These are phyloP conservation scores for Drosophila ogumai DNA, from an alignment of 1,140 invertebrate genomes.

Conservation along the genomic window DNA sequence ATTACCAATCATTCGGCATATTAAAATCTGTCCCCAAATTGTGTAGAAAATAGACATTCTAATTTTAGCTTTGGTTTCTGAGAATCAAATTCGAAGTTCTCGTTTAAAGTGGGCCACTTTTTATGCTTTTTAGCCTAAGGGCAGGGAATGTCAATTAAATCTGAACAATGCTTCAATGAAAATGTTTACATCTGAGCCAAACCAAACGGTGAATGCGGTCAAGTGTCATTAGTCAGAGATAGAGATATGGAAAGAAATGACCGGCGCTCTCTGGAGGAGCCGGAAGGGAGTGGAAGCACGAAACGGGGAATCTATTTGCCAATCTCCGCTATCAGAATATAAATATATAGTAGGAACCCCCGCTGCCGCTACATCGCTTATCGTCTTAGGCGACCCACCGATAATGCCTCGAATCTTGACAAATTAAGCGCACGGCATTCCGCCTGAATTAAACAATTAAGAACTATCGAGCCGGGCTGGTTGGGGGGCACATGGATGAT, in stretches of 20 bases:
- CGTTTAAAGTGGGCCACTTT: slow-evolving; percentile 1
- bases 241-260: slow-evolving; percentile 26
- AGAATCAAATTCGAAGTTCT: slow-evolving; percentile 12
- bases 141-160: slow-evolving; percentile 66
- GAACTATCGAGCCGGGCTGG: slow-evolving; percentile 20
- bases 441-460: slow-evolving; percentile 46
- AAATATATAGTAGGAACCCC: slow-evolving; percentile 26
- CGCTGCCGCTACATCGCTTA: slow-evolving; percentile 27
- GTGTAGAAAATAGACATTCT: slow-evolving; percentile 14
- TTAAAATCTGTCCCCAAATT: slow-evolving; percentile 18
- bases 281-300: slow-evolving; percentile 3
- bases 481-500: slow-evolving; percentile 16
- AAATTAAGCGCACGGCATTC: slow-evolving; percentile 51
- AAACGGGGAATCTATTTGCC: slow-evolving; percentile 23
- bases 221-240: slow-evolving; percentile 44
- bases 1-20: slow-evolving; percentile 6
- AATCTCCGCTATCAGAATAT: slow-evolving; percentile 39
- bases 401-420: slow-evolving; percentile 48
- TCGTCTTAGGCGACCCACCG: slow-evolving; percentile 30
- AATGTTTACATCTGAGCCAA: slow-evolving; percentile 32
- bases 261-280: background rate
- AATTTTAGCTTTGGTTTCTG: slow-evolving; percentile 5
- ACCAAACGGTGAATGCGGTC: slow-evolving; percentile 36
- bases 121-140: slow-evolving; percentile 6
- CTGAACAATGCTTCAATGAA: slow-evolving; percentile 48